Evolutionary conservation across 2,113 vertebrate species (phyloP).

Genomic region (Oreotrochilus melanogaster): DNA sequence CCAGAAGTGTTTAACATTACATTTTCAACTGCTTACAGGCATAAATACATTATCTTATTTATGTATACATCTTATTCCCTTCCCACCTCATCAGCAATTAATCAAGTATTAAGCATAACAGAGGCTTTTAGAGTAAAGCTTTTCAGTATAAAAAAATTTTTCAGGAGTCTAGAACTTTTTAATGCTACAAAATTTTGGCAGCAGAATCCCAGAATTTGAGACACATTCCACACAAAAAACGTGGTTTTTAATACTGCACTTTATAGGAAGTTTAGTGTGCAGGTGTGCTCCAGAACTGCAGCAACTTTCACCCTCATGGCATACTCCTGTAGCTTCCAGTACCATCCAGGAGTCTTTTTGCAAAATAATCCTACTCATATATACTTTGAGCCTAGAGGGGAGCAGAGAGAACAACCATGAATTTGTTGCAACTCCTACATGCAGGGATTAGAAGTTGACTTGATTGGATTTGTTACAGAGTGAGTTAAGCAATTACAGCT

Average conservation of each 20-base stretch:
- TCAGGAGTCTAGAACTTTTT: not conserved
- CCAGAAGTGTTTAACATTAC: not conserved
- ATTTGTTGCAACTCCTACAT: not conserved
- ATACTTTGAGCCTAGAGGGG: not conserved
- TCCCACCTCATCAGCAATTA: not conserved
- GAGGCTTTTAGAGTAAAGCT: not conserved
- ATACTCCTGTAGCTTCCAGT: not conserved
- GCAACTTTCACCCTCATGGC: not conserved
- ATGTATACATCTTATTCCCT: not conserved
- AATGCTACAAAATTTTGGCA: not conserved
- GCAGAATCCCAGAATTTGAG: not conserved
- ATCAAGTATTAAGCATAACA: not conserved
- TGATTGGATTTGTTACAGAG: not conserved
- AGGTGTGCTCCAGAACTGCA: not conserved
- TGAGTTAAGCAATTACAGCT: not conserved
- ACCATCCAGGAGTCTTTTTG: not conserved
- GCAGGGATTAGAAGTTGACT: not conserved
- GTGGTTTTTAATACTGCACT: fast-evolving
- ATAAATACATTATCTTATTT: not conserved
- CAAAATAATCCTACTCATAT: not conserved
- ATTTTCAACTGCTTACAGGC: not conserved
- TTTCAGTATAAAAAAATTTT: not conserved
- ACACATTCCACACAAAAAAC: fast-evolving
- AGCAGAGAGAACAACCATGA: not conserved
- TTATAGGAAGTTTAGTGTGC: not conserved